Evolutionary conservation across 2,888 invertebrate species (phyloP).

Genomic region (Leptodirus hochenwartii): DNA sequence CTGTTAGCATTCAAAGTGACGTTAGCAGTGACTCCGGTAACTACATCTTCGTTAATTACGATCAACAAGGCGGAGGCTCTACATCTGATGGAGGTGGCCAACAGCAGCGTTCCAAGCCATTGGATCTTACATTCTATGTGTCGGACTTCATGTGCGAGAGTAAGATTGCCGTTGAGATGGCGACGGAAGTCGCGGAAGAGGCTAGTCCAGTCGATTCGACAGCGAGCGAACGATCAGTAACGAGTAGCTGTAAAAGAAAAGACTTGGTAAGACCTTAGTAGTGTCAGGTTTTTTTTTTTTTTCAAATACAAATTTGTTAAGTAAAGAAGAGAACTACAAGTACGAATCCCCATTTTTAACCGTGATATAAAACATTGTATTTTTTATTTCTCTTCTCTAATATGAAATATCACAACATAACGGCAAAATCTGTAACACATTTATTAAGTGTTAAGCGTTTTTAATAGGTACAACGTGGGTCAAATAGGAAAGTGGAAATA

Average conservation of each 20-base stretch:
- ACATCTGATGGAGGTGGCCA: slow-evolving; percentile 9
- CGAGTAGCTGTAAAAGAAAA: slow-evolving; percentile 58
- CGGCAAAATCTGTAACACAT: too few species aligned
- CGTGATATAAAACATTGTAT: too few species aligned
- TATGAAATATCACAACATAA: too few species aligned
- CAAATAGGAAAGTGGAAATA: too few species aligned
- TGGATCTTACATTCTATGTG: slow-evolving; percentile 45
- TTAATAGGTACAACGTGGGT: too few species aligned
- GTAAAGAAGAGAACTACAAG: too few species aligned
- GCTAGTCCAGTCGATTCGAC: slow-evolving; percentile 59
- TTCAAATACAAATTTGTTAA: background rate
- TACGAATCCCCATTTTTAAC: too few species aligned
- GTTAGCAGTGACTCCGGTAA: slow-evolving; percentile 78
- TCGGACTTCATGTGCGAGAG: slow-evolving; percentile 19
- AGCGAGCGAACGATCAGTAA: slow-evolving; percentile 67
- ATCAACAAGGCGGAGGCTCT: slow-evolving; percentile 7
- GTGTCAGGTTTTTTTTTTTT: slow-evolving; percentile 6
- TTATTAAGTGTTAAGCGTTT: too few species aligned
- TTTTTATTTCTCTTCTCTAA: too few species aligned
- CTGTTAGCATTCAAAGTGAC: slow-evolving; percentile 59
- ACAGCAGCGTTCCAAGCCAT: slow-evolving; percentile 3
- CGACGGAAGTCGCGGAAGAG: slow-evolving; percentile 66
- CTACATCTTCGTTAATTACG: slow-evolving; percentile 51
- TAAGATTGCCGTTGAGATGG: slow-evolving; percentile 47
- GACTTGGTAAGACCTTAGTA: slow-evolving; percentile 61